phyloP scores from a whole-genome alignment of 2,888 invertebrate species.

The Oligia latruncula region DNA sequence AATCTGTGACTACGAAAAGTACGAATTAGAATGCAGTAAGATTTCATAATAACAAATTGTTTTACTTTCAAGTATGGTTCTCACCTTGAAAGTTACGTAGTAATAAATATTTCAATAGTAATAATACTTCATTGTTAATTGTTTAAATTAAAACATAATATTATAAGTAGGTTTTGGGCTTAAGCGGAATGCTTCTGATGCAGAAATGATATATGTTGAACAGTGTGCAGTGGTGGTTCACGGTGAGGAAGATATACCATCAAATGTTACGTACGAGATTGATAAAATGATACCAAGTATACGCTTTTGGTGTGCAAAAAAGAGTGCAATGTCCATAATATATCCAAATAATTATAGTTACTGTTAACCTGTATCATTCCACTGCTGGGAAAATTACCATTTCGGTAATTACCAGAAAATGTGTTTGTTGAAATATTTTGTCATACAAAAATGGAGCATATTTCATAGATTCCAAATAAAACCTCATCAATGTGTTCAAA shows the following conservation, averaged over 20 bases:
- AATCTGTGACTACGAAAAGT: slow-evolving; percentile 38
- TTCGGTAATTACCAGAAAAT: not conserved
- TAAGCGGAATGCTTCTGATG: not conserved
- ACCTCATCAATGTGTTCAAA: not conserved
- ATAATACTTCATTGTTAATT: slow-evolving; percentile 29
- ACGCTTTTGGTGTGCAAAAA: not conserved
- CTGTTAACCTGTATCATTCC: not conserved
- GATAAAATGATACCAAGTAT: not conserved
- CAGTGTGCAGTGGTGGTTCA: not conserved
- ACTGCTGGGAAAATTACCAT: not conserved
- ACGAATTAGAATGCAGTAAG: slow-evolving; percentile 42
- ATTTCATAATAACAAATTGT: slow-evolving; percentile 53
- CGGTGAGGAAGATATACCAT: not conserved
- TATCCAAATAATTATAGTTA: not conserved
- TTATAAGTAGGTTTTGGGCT: slow-evolving; percentile 20
- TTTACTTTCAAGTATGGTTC: slow-evolving; percentile 42
- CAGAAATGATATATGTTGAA: not conserved
- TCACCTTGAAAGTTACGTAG: slow-evolving; percentile 54
- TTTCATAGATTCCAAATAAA: not conserved
- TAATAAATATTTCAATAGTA: not conserved
- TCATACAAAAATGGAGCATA: not conserved
- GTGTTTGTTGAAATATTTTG: not conserved
- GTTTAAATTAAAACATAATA: slow-evolving; percentile 31
- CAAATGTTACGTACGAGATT: not conserved
- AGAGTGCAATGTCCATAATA: not conserved